A percentile compares a stretch with the other conserved stretches of the same genome.
Evolutionary conservation across 2,113 vertebrate genomes (phyloP).

Genomic region (Girardinichthys multiradiatus): DNA sequence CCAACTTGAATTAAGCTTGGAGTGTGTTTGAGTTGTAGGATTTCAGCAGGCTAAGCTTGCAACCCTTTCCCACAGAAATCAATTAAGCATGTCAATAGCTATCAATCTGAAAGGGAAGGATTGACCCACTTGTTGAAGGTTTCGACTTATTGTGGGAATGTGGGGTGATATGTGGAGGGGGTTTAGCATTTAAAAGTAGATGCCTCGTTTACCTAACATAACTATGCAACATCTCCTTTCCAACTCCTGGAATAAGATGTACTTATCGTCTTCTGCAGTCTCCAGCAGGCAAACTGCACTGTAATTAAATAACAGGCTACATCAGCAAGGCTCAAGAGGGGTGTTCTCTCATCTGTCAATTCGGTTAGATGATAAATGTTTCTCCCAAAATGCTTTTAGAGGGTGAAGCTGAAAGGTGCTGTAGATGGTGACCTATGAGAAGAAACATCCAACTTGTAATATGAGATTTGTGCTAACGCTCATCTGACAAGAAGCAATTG

Average conservation of each 20-base stretch:
- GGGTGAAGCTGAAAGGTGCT: slow-evolving; percentile 40
- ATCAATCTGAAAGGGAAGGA: slow-evolving; percentile 66
- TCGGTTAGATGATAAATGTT: slow-evolving; percentile 67
- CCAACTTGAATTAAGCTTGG: background rate
- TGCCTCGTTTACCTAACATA: slow-evolving; percentile 60
- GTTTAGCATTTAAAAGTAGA: slow-evolving; percentile 38
- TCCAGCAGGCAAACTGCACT: slow-evolving; percentile 55
- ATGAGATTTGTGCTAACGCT: slow-evolving; percentile 43
- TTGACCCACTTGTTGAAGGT: slow-evolving; percentile 58
- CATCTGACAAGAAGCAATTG: slow-evolving; percentile 7
- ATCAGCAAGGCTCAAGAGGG: slow-evolving; percentile 47
- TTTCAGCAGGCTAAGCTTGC: slow-evolving; percentile 61
- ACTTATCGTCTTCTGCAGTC: slow-evolving; percentile 52
- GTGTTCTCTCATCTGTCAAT: slow-evolving; percentile 58
- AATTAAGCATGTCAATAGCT: slow-evolving; percentile 75
- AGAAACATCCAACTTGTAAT: slow-evolving; percentile 22
- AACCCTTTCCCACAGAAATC: slow-evolving; percentile 79
- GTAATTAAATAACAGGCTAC: slow-evolving; percentile 68
- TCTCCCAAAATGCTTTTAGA: slow-evolving; percentile 48
- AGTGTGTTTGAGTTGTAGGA: slow-evolving; percentile 20
- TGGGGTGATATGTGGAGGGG: background rate
- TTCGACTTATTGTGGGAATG: slow-evolving; percentile 46
- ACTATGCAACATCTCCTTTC: slow-evolving; percentile 40
- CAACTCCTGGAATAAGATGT: slow-evolving; percentile 40
- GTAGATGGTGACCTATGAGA: slow-evolving; percentile 37